A percentile compares a stretch with the other conserved stretches of the same genome.
These are phyloP conservation scores for Brotula barbata DNA, from an alignment of 2,797 vertebrate species.

Conservation along the genomic window DNA sequence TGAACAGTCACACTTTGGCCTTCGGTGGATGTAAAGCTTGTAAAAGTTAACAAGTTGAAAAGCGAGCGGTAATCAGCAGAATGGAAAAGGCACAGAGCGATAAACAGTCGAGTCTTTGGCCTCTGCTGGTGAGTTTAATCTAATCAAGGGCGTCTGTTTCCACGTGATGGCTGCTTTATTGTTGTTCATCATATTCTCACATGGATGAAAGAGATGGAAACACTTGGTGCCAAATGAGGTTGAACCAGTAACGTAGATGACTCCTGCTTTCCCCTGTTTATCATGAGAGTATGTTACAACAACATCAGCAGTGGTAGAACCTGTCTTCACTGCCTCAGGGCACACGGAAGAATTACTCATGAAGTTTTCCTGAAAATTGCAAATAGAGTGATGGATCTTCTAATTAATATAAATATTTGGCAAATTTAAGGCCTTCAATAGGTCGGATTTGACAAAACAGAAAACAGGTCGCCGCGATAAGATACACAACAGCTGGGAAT, in stretches of 20 bases:
- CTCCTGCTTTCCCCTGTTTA: slow-evolving; percentile 34
- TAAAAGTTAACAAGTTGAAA: slow-evolving; percentile 68
- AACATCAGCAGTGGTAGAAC: slow-evolving; percentile 18
- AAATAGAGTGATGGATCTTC: not conserved
- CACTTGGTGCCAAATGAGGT: slow-evolving; percentile 21
- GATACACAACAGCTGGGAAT: slow-evolving; percentile 20
- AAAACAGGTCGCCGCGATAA: slow-evolving; percentile 6
- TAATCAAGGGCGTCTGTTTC: slow-evolving; percentile 61
- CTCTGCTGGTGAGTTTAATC: slow-evolving; percentile 45
- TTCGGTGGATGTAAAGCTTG: slow-evolving; percentile 35
- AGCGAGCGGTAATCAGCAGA: slow-evolving; percentile 49
- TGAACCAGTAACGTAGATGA: slow-evolving; percentile 31
- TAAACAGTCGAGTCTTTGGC: slow-evolving; percentile 44
- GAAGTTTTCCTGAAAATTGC: slow-evolving; percentile 7
- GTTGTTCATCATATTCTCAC: slow-evolving; percentile 53
- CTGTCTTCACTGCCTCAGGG: slow-evolving; percentile 15
- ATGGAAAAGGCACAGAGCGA: slow-evolving; percentile 56
- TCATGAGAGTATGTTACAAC: slow-evolving; percentile 37
- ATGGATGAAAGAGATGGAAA: slow-evolving; percentile 64
- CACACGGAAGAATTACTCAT: slow-evolving; percentile 10
- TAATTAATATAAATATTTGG: slow-evolving; percentile 44
- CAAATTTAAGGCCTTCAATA: slow-evolving; percentile 22
- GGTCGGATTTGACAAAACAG: slow-evolving; percentile 16
- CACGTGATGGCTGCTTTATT: slow-evolving; percentile 44
- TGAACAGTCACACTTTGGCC: slow-evolving; percentile 19